These are phyloP conservation scores for Natrix natrix DNA, from an alignment of 2,797 vertebrate species.

Conservation along the genomic window DNA sequence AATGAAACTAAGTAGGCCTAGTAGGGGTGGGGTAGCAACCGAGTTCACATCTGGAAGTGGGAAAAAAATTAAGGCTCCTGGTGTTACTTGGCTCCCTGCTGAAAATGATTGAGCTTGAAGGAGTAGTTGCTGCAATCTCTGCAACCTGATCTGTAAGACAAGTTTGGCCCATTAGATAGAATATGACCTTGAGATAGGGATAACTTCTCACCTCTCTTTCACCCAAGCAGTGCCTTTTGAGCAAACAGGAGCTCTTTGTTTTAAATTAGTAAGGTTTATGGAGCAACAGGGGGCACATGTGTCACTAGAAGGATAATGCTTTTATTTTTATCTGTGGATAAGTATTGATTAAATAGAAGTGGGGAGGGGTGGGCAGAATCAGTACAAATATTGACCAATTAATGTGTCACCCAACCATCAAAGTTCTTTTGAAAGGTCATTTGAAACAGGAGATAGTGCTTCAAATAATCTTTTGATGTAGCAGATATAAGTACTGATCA, in stretches of 20 bases:
- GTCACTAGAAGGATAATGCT: conserved; percentile 43
- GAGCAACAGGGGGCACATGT: conserved; percentile 53
- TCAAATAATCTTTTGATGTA: neutral
- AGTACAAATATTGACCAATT: neutral
- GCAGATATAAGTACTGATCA: neutral
- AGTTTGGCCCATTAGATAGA: conserved; percentile 45
- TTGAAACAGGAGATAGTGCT: conserved; percentile 10
- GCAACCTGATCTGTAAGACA: conserved; percentile 58
- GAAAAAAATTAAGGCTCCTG: conserved; percentile 33
- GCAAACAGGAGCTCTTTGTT: conserved; percentile 67
- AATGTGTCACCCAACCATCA: conserved; percentile 36
- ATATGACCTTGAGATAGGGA: conserved; percentile 67
- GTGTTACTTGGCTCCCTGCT: conserved; percentile 46
- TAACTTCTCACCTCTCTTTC: conserved; percentile 59
- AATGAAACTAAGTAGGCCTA: conserved; percentile 17
- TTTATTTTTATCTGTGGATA: neutral
- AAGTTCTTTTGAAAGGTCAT: conserved; percentile 13
- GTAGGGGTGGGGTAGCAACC: conserved; percentile 24
- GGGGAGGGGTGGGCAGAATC: neutral
- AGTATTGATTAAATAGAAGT: conserved; percentile 47
- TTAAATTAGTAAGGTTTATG: conserved; percentile 39
- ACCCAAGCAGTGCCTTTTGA: conserved; percentile 61
- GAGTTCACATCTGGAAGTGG: conserved; percentile 31
- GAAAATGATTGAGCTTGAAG: conserved; percentile 63
- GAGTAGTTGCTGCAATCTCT: conserved; percentile 57